phyloP scores from a whole-genome alignment of 2,888 invertebrate genomes.

The Cordylochernes scorpioides region DNA sequence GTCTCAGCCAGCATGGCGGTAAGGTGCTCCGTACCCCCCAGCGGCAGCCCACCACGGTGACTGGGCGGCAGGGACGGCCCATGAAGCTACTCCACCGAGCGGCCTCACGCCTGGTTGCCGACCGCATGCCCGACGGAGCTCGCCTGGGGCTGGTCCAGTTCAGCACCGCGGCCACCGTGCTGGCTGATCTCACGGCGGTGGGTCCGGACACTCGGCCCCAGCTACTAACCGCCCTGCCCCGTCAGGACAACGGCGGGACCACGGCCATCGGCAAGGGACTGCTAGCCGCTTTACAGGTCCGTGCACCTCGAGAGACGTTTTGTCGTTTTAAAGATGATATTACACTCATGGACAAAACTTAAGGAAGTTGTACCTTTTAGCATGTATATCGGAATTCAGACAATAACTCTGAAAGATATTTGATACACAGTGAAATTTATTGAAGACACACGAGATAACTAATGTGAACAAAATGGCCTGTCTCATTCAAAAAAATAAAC shows the following conservation, averaged over 20 bases:
- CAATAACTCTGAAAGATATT: no score
- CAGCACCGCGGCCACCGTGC: constrained; percentile 7
- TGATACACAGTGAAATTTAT: no score
- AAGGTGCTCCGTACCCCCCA: constrained; percentile 4
- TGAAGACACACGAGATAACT: no score
- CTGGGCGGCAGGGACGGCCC: constrained; percentile 24
- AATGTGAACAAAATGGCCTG: no score
- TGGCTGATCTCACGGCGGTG: constrained; percentile 10
- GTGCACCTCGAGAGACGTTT: no score
- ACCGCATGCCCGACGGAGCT: constrained; percentile 26
- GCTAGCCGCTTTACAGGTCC: no score
- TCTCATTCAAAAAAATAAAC: no score
- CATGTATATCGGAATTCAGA: no score
- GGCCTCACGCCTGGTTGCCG: constrained; percentile 31
- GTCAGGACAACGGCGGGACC: constrained; percentile 13
- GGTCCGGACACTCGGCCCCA: constrained; percentile 9
- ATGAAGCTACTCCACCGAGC: constrained; percentile 33
- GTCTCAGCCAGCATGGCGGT: constrained; percentile 17
- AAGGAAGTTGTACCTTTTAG: no score
- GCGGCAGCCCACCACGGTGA: background rate
- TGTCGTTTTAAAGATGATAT: no score
- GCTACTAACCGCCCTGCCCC: constrained; percentile 13
- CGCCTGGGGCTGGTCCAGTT: constrained; percentile 20
- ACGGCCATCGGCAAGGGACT: constrained; percentile 15
- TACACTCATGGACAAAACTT: no score